phyloP scores from a whole-genome alignment of 2,113 vertebrate genomes.

The Lagopus muta region DNA sequence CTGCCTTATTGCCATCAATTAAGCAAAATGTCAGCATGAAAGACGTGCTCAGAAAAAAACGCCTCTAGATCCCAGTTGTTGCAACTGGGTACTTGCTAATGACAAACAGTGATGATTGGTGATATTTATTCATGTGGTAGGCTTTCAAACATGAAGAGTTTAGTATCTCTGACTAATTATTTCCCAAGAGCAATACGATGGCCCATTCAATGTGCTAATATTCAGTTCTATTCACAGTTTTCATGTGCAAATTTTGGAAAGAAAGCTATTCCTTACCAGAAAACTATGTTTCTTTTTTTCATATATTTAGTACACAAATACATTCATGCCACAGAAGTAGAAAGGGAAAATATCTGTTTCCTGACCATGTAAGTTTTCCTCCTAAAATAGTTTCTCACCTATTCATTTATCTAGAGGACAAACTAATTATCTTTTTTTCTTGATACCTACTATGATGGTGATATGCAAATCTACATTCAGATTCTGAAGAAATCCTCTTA shows the following conservation, averaged over 20 bases:
- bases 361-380: not conserved
- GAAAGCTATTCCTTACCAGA: not conserved
- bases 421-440: not conserved
- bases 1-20: conserved; percentile 27
- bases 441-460: not conserved
- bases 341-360: not conserved
- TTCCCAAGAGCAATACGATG: not conserved
- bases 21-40: conserved; percentile 24
- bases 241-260: not conserved
- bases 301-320: not conserved
- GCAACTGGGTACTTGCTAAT: conserved; percentile 46
- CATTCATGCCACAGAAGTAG: not conserved
- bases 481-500: not conserved
- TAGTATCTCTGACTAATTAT: not conserved
- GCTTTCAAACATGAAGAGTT: conserved; percentile 20
- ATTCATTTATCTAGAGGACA: not conserved
- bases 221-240: not conserved
- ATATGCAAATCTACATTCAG: not conserved
- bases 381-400: not conserved
- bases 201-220: not conserved
- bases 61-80: conserved; percentile 15
- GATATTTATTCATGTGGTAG: conserved; percentile 44
- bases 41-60: not conserved
- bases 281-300: not conserved
- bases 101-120: conserved; percentile 46